phyloP scores from a whole-genome alignment of 2,113 vertebrate genomes.

The Dasypus novemcinctus region DNA sequence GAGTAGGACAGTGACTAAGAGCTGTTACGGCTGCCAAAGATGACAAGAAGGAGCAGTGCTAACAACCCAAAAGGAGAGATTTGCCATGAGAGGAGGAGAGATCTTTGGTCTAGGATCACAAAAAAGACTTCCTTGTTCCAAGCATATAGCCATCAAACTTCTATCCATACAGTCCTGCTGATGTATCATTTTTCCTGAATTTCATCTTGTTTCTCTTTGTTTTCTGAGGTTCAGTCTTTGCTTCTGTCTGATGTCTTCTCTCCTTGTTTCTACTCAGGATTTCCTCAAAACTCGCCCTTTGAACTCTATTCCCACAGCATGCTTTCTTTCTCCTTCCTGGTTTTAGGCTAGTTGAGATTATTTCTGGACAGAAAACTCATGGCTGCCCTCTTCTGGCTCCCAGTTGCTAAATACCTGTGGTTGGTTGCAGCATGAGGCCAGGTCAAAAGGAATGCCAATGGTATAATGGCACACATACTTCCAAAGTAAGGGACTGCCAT shows the following conservation, averaged over 20 bases:
- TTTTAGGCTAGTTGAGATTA: background rate
- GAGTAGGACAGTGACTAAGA: background rate
- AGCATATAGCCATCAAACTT: background rate
- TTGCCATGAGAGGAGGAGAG: background rate
- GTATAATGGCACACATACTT: background rate
- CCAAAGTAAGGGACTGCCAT: background rate
- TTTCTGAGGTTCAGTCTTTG: background rate
- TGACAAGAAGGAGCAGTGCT: background rate
- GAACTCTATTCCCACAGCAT: background rate
- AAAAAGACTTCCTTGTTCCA: background rate
- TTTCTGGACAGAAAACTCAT: too few species aligned
- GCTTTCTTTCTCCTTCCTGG: background rate
- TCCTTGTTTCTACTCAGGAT: background rate
- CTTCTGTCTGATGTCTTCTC: background rate
- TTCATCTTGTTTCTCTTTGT: too few species aligned
- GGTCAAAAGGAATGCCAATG: background rate
- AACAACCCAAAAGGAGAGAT: background rate
- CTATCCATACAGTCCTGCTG: background rate
- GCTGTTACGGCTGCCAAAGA: background rate
- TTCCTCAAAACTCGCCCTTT: background rate
- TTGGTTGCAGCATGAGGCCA: background rate
- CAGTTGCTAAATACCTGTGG: background rate
- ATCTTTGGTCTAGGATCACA: background rate
- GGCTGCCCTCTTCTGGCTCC: background rate
- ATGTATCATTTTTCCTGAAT: too few species aligned